Percentiles rank a stretch among this genome's conserved stretches.
Evolutionary conservation across 2,888 invertebrate genomes (phyloP).

Genomic region (Hyposoter didymator): DNA sequence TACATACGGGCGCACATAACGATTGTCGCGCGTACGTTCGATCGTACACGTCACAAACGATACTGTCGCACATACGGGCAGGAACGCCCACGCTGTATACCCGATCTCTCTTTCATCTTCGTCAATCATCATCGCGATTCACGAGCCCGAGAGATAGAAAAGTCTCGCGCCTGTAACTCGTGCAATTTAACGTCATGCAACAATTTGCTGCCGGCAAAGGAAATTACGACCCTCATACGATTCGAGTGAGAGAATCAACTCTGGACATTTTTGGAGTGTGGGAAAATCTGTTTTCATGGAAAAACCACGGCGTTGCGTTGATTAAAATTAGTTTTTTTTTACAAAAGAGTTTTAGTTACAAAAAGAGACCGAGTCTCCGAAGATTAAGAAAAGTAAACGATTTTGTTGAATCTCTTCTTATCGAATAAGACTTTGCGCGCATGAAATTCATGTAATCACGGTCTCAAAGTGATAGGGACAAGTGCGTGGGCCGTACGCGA

Average conservation of each 20-base stretch:
- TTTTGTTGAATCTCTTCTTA: not conserved
- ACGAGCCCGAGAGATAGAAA: conserved; percentile 11
- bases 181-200: conserved; percentile 22
- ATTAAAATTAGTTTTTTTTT: not conserved
- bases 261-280: conserved; percentile 8
- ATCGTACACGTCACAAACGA: not conserved
- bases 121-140: not conserved
- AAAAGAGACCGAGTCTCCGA: no score
- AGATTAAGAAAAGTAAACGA: not conserved
- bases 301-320: not conserved
- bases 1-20: not conserved
- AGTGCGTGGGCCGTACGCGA: conserved; percentile 39
- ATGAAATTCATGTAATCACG: conserved; percentile 8
- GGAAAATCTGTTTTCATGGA: not conserved
- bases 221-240: conserved; percentile 21
- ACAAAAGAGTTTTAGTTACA: no score
- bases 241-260: not conserved
- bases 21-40: not conserved
- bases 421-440: conserved; percentile 3
- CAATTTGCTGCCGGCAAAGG: not conserved
- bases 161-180: not conserved
- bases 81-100: conserved; percentile 28
- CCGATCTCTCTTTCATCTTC: conserved; percentile 24
- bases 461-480: not conserved
- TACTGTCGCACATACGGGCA: not conserved